phyloP scores from a whole-genome alignment of 2,888 invertebrate genomes.

The Fragum whitleyi region DNA sequence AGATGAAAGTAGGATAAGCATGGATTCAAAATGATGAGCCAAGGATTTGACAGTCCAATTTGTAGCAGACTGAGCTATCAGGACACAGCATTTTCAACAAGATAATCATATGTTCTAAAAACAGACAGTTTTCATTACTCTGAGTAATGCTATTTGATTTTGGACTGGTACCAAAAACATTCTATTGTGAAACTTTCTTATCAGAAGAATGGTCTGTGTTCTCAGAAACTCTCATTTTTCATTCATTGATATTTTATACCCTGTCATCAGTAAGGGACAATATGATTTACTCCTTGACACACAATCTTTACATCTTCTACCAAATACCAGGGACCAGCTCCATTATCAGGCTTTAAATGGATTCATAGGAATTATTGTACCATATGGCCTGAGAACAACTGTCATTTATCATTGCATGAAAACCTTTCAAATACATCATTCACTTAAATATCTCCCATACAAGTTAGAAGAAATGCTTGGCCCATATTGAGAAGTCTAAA shows the following conservation, averaged over 20 bases:
- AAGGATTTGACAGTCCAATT: too few relatives aligned
- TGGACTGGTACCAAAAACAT: slow-evolving; percentile 8
- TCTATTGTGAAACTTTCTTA: background rate
- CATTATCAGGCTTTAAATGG: slow-evolving; percentile 7
- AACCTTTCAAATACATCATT: background rate
- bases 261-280: background rate
- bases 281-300: slow-evolving; percentile 3
- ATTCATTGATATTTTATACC: slow-evolving; percentile 29
- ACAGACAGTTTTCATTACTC: too few relatives aligned
- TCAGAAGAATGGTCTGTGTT: background rate
- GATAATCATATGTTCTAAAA: too few relatives aligned
- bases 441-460: too few relatives aligned
- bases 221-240: slow-evolving; percentile 6
- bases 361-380: slow-evolving; percentile 13
- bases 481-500: too few relatives aligned
- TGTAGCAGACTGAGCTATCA: too few relatives aligned
- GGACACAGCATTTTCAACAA: too few relatives aligned
- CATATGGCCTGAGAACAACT: slow-evolving; percentile 7
- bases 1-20: too few relatives aligned
- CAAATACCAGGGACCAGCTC: background rate
- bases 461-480: too few relatives aligned
- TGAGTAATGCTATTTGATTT: background rate
- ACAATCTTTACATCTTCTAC: slow-evolving; percentile 13
- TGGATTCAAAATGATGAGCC: too few relatives aligned
- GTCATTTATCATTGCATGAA: background rate